phyloP scores from a whole-genome alignment of 53 echinoderm and acorn worm species.

The Holothuria scabra region DNA sequence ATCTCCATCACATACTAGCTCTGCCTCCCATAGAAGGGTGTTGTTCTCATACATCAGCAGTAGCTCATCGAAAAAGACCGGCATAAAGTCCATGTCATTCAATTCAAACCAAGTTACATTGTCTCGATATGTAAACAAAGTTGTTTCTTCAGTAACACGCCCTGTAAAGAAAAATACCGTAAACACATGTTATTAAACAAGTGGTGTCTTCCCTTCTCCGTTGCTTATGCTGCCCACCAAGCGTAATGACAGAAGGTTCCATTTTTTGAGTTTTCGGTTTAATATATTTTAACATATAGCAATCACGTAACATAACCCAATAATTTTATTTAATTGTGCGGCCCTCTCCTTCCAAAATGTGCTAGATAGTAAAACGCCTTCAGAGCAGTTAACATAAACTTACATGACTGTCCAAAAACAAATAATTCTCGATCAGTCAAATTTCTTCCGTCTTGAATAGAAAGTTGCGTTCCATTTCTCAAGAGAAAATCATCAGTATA shows the following conservation, averaged over 20 bases:
- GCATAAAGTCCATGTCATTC: conserved; percentile 53
- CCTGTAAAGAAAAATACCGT: conserved; percentile 12
- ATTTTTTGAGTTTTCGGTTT: too few relatives aligned
- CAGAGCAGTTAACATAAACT: conserved; percentile 31
- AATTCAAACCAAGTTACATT: conserved; percentile 23
- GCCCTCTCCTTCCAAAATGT: too few relatives aligned
- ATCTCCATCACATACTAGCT: conserved; percentile 43
- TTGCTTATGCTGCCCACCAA: too few relatives aligned
- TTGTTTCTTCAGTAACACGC: conserved; percentile 10
- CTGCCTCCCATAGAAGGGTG: neutral
- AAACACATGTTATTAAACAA: neutral
- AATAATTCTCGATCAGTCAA: conserved; percentile 70
- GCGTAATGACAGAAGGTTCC: too few relatives aligned
- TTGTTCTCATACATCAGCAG: conserved; percentile 28
- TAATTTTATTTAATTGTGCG: too few relatives aligned
- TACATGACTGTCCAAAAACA: conserved; percentile 78
- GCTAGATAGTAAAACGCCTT: too few relatives aligned
- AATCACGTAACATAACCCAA: too few relatives aligned
- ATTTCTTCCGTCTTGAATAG: conserved; percentile 20
- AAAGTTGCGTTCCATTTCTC: conserved; percentile 42
- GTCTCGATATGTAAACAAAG: conserved; percentile 50
- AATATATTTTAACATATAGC: too few relatives aligned
- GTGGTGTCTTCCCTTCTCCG: too few relatives aligned
- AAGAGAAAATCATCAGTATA: conserved; percentile 47
- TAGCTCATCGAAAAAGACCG: conserved; percentile 49